Evolutionary conservation across 2,888 invertebrate species (phyloP).

Genomic region (Polyploca ridens): DNA sequence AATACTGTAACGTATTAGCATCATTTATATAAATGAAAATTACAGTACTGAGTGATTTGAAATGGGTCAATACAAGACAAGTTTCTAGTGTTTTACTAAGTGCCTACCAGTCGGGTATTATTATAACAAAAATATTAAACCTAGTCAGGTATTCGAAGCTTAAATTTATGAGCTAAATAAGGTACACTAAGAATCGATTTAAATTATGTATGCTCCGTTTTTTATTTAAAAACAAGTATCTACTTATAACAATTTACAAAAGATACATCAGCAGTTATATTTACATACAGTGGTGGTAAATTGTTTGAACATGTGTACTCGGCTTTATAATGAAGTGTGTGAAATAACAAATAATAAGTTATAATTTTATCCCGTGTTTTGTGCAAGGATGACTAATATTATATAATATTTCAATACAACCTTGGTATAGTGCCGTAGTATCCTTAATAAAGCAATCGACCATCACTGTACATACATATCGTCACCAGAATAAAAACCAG

Average conservation of each 20-base stretch:
- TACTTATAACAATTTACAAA: not conserved
- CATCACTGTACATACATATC: conserved; percentile 26
- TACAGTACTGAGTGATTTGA: too few relatives aligned
- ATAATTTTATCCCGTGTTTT: not conserved
- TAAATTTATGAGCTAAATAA: conserved; percentile 37
- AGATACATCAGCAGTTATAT: not conserved
- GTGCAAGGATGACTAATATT: not conserved
- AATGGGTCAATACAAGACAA: conserved; percentile 7
- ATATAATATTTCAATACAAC: conserved; percentile 11
- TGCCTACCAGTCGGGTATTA: not conserved
- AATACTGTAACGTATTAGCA: too few relatives aligned
- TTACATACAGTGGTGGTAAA: not conserved
- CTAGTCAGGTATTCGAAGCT: conserved; percentile 60
- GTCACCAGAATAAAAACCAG: conserved; percentile 41
- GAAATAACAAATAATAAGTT: not conserved
- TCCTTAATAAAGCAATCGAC: conserved; percentile 20
- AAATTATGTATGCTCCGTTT: conserved; percentile 19
- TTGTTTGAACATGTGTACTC: not conserved
- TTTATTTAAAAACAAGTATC: not conserved
- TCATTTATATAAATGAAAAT: too few relatives aligned
- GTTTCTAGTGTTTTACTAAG: not conserved
- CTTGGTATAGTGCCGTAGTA: conserved; percentile 21
- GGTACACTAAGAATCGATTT: conserved; percentile 37
- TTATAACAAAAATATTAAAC: conserved; percentile 45
- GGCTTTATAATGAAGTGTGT: not conserved